Base-by-base conservation (phyloP, 2,113 vertebrate genomes). In the Solea senegalensis region DNA sequence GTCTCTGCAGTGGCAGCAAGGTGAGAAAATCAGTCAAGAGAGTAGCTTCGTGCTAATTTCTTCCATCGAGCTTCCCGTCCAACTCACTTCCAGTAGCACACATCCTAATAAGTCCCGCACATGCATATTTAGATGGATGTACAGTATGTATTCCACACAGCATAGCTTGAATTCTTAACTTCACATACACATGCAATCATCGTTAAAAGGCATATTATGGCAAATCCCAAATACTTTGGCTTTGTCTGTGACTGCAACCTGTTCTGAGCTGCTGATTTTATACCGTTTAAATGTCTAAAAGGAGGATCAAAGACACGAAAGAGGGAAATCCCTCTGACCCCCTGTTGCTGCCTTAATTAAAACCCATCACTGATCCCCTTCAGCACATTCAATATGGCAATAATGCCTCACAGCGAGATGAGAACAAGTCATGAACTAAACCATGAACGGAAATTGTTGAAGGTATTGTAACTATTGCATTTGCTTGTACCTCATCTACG, bases 291-390 rank as follows among this genome's bases (percentile, higher is more conserved):
- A 52, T 70, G 80, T 78, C 51, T 68, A 73, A 21, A 21, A 83
- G 80, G 45, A 68, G 63, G 75, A 75, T 74, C 62, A 79, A 74
- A 72, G 48, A 69, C 43, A 67, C 51, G 68, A 74, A 21, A 83
- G 63, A 43, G 40, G 44, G 74, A 57, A 56, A 41, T 50, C 56
- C 26, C 41, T 12, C 0, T 9, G 74, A 74, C 52, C 74, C 55
- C 83, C 78, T 26, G 75, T 34, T 67, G 79, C 63, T 75, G 44
- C 52, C 68, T 86, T 85, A 83, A 91, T 86, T 86, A 86, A 87
- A 84, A 44, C 53, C 69, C 51, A 67, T 52, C 78, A 54, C 66
- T 83, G 77, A 86, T 73, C 72, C 62, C 63, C 53, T 58, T 70
- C 44, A 74, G 61, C 49, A 21, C 15, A 21, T 74, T 53, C 68